These are phyloP conservation scores for Neotragus pygmaeus DNA, from an alignment of 2,113 vertebrate genomes.

Conservation along the genomic window DNA sequence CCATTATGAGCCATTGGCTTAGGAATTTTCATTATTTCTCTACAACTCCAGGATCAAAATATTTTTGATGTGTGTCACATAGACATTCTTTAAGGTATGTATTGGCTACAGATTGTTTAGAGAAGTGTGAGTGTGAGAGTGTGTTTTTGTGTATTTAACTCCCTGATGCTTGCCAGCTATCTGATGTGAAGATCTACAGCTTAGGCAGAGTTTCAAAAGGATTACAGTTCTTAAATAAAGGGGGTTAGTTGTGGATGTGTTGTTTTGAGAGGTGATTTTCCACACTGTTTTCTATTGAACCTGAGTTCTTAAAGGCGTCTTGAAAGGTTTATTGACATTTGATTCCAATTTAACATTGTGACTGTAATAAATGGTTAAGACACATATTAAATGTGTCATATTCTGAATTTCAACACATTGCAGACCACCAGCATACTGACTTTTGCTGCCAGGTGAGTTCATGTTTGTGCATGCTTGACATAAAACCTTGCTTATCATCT, in stretches of 20 bases:
- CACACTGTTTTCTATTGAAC: not conserved
- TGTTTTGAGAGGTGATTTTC: not conserved
- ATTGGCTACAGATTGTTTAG: not conserved
- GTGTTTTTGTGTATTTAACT: not conserved
- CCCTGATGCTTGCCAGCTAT: not conserved
- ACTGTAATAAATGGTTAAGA: not conserved
- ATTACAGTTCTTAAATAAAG: not conserved
- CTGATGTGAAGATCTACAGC: not conserved
- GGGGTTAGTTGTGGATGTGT: not conserved
- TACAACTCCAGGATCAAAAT: not conserved
- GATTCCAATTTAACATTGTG: conserved; percentile 32
- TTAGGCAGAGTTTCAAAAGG: not conserved
- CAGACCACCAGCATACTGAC: conserved; percentile 20
- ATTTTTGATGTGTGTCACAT: not conserved
- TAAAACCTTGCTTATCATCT: conserved; percentile 30
- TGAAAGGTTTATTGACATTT: not conserved
- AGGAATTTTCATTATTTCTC: not conserved
- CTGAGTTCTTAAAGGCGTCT: not conserved
- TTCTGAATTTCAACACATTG: not conserved
- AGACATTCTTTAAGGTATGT: not conserved
- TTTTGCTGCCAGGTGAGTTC: conserved; percentile 6
- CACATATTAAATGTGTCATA: not conserved
- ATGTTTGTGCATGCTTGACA: not conserved
- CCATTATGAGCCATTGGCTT: not conserved
- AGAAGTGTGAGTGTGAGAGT: not conserved